phyloP scores from a whole-genome alignment of 1,140 invertebrate genomes.

The Drosophila ambigua region DNA sequence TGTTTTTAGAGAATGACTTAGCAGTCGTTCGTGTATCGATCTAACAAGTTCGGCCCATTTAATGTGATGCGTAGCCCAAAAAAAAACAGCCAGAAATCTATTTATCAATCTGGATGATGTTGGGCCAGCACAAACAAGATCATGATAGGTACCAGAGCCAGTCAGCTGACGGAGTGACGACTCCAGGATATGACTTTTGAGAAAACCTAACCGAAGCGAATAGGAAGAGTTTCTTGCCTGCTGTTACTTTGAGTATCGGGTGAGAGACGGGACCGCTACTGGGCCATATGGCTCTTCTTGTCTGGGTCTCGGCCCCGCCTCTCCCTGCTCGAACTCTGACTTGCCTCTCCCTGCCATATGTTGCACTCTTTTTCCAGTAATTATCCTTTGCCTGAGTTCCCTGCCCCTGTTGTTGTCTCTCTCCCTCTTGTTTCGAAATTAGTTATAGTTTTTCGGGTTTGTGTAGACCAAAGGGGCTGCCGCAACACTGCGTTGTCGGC shows the following conservation, averaged over 20 bases:
- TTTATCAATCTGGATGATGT: constrained; percentile 52
- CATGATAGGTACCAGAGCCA: constrained; percentile 60
- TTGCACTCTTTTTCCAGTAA: constrained; percentile 63
- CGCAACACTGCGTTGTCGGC: constrained; percentile 36
- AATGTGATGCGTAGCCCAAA: constrained; percentile 64
- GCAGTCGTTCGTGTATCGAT: constrained; percentile 52
- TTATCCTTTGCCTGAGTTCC: constrained; percentile 52
- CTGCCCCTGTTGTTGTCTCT: constrained; percentile 13
- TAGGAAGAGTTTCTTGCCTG: constrained; percentile 65
- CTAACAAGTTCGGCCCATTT: constrained; percentile 58
- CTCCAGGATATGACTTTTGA: constrained; percentile 52
- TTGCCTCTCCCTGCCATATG: constrained; percentile 51
- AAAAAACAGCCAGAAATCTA: constrained; percentile 50
- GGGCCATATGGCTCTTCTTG: constrained; percentile 58
- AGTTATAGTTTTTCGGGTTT: constrained; percentile 60
- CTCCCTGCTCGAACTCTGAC: constrained; percentile 16
- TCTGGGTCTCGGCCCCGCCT: constrained; percentile 33
- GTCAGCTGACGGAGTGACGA: constrained; percentile 57
- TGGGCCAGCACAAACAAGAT: constrained; percentile 65
- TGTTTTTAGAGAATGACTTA: constrained; percentile 62
- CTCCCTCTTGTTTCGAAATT: constrained; percentile 41
- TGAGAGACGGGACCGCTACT: constrained; percentile 18
- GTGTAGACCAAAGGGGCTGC: constrained; percentile 60
- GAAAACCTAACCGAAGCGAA: constrained; percentile 47
- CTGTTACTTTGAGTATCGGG: constrained; percentile 32